Percentiles rank a stretch among this genome's conserved stretches.
Evolutionary conservation across 2,888 invertebrate species (phyloP).

Genomic region (Platynereis dumerilii): DNA sequence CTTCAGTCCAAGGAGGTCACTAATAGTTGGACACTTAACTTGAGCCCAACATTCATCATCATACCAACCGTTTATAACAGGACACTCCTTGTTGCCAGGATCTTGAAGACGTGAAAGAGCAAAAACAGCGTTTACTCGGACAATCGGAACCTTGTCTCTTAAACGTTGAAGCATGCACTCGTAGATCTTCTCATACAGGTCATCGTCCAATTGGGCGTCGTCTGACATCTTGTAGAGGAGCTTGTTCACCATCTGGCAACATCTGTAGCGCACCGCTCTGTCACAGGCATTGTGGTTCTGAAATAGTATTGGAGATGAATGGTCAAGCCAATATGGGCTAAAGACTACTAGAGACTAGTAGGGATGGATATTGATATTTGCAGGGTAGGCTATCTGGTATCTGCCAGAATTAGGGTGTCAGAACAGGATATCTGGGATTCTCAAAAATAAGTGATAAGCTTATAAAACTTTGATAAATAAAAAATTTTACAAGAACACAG

Average conservation of each 20-base stretch:
- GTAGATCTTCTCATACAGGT: constrained; percentile 76
- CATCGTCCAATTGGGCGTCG: constrained; percentile 79
- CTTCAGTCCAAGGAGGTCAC: too few species aligned
- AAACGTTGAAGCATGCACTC: constrained; percentile 73
- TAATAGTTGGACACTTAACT: too few species aligned
- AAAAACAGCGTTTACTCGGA: constrained; percentile 80
- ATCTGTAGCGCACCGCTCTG: constrained; percentile 73
- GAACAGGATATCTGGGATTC: too few species aligned
- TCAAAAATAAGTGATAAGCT: too few species aligned
- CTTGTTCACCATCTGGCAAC: constrained; percentile 80
- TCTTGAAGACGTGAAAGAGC: constrained; percentile 83
- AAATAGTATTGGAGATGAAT: too few species aligned
- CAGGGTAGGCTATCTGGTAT: too few species aligned
- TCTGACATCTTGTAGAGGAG: constrained; percentile 77
- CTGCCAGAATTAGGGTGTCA: too few species aligned
- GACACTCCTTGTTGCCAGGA: constrained; percentile 77
- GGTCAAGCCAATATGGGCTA: too few species aligned
- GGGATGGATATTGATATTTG: too few species aligned
- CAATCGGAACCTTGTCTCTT: constrained; percentile 77
- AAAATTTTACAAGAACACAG: too few species aligned
- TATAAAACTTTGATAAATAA: too few species aligned
- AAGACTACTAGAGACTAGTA: too few species aligned
- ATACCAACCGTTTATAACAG: constrained; percentile 71
- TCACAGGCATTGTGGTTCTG: constrained; percentile 64
- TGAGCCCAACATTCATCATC: not conserved